Evolutionary conservation across 1,140 invertebrate genomes (phyloP).

Genomic region (Dufourea novaeangliae): DNA sequence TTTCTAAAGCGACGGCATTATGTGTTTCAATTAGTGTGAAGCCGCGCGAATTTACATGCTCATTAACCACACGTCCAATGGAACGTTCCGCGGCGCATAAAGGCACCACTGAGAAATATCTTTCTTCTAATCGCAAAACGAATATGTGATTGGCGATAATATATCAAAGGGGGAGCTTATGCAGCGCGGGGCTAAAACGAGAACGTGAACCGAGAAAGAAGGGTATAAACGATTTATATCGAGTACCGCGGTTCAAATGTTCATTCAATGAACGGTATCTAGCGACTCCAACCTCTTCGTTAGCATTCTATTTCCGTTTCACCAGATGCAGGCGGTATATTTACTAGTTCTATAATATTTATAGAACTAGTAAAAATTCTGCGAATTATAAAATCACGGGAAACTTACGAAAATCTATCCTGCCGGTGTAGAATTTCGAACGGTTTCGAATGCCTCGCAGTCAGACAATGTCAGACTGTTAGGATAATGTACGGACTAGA

Average conservation of each 20-base stretch:
- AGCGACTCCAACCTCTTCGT: constrained; percentile 11
- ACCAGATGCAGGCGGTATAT: neutral
- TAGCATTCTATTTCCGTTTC: constrained; percentile 26
- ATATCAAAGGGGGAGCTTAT: constrained; percentile 29
- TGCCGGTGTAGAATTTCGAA: too few species aligned
- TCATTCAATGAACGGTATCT: constrained; percentile 6
- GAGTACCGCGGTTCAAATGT: constrained; percentile 10
- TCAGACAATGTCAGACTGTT: too few species aligned
- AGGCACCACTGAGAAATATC: constrained; percentile 47
- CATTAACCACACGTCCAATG: constrained; percentile 24
- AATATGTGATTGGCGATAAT: constrained; percentile 20
- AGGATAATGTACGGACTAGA: too few species aligned
- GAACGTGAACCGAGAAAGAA: constrained; percentile 26
- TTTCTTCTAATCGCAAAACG: constrained; percentile 34
- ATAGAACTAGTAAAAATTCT: constrained; percentile 6
- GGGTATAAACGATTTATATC: constrained; percentile 35
- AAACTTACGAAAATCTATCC: too few species aligned
- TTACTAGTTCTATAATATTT: too few species aligned
- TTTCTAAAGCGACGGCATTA: neutral
- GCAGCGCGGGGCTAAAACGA: neutral
- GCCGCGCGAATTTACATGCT: constrained; percentile 3
- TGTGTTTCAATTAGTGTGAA: neutral
- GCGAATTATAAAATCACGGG: neutral
- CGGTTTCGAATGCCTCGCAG: too few species aligned
- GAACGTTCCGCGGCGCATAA: constrained; percentile 17